Percentiles rank a stretch among this genome's conserved stretches.
These are phyloP conservation scores for Drosophila histrio DNA, from an alignment of 2,888 invertebrate species.

Conservation along the genomic window DNA sequence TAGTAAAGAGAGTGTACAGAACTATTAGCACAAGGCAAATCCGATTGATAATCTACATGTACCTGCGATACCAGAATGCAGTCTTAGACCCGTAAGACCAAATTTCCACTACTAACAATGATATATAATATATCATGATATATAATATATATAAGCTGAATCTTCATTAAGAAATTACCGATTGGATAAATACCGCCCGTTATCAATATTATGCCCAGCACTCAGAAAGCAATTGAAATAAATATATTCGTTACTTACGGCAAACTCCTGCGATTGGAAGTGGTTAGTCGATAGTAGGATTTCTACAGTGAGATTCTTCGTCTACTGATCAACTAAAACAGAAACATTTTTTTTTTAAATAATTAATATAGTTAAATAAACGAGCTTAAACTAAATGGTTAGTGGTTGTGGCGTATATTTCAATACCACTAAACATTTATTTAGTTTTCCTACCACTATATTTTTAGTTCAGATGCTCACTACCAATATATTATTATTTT, in stretches of 20 bases:
- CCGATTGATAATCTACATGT: neutral
- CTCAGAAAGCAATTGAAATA: neutral
- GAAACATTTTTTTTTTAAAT: too few species aligned
- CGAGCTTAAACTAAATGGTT: too few species aligned
- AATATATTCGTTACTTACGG: neutral
- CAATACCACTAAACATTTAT: too few species aligned
- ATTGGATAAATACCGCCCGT: neutral
- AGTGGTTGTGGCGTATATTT: too few species aligned
- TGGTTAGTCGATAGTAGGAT: slow-evolving; percentile 1
- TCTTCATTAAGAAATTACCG: neutral
- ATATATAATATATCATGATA: too few species aligned
- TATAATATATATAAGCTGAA: too few species aligned
- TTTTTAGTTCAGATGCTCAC: too few species aligned
- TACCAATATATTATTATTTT: too few species aligned
- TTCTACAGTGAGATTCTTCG: neutral
- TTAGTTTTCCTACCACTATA: too few species aligned
- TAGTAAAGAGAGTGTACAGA: neutral
- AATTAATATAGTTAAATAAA: too few species aligned
- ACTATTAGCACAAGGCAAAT: neutral
- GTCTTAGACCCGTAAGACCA: neutral
- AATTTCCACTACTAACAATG: neutral
- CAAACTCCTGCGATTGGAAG: neutral
- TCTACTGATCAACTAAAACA: neutral
- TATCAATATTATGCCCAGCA: neutral
- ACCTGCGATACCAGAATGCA: neutral